These are phyloP conservation scores for Heliocidaris tuberculata DNA, from an alignment of 35 echinoderm and acorn worm genomes.

Conservation along the genomic window DNA sequence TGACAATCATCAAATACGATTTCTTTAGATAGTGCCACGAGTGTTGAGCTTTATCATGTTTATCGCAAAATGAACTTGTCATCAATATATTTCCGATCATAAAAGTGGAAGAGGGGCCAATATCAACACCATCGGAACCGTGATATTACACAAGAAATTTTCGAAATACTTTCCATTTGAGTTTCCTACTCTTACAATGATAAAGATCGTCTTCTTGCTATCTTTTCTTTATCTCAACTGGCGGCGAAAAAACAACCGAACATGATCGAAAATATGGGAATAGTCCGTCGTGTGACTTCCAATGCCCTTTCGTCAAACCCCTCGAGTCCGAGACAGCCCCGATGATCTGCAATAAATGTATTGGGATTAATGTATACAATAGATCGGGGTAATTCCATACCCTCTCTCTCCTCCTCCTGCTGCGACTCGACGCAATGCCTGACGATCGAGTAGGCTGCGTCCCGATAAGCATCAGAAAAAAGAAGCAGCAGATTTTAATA, in stretches of 20 bases:
- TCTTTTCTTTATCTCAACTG: not conserved
- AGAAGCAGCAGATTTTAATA: constrained; percentile 24
- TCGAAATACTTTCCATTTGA: no score
- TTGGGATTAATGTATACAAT: constrained; percentile 25
- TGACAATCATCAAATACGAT: no score
- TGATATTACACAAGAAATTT: no score
- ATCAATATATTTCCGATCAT: no score
- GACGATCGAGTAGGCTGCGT: constrained; percentile 8
- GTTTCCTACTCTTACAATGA: no score
- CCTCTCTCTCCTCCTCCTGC: not conserved
- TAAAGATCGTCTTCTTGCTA: no score
- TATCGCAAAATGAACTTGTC: no score
- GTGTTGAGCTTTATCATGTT: no score
- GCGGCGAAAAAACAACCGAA: not conserved
- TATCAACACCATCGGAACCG: no score
- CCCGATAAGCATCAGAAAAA: constrained; percentile 1
- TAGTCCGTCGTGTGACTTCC: not conserved
- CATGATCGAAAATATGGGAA: not conserved
- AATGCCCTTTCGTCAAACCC: not conserved
- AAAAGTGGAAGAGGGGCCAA: no score
- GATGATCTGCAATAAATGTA: not conserved
- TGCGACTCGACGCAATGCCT: not conserved
- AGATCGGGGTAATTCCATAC: constrained; percentile 31
- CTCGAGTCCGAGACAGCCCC: not conserved
- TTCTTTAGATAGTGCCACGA: no score